Base-by-base conservation (phyloP, 2,888 invertebrate genomes). In the Craniophora ligustri region DNA sequence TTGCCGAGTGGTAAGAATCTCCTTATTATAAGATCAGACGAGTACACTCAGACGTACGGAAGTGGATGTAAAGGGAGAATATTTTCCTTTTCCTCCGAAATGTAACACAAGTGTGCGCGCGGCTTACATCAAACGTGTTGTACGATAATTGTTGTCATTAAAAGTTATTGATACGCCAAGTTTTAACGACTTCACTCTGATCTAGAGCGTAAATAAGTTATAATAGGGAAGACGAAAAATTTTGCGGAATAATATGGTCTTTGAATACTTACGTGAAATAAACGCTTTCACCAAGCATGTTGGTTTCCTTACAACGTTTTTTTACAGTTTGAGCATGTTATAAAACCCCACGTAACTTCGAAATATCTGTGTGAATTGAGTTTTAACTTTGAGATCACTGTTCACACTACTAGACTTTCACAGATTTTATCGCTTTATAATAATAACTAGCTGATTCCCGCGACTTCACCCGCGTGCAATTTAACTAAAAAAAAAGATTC, bases 101-200 rank as follows among this genome's bases (percentile, higher is more conserved):
- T 19, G 15, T 36, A 7, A 11, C 6, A 2, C 13, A 11, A 36
- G 8, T n/a, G n/a, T 13, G 10, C 16, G 10, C 23, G 14, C 46
- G 21, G 41, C 42, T 39, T 19, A 8, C 16, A 18, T 7, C 31
- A 41, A 61, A 55, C 3, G 39, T 38, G 5, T 35, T 13, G 28
- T 14, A 15, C 59, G 19, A n/a, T 30, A 45, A 26, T 21, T 16
- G 18, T 28, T 42, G 34, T 28, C 34, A 50, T 59, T 66, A 39
- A 42, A 62, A 50, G 50, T 59, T 61, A 35, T 23, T 32, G 35
- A 26, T 28, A 28, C 13, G 11, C 23, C 7, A 50, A 59, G 46
- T 60, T 67, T 39, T 51, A 67, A 63, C 42, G 34, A 63, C 13
- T 21, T 39, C 40, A 15, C 11, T 23, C 40, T 31, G 11, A 41